These are phyloP conservation scores for Onthophagus sagittarius DNA, from an alignment of 2,888 invertebrate genomes.

Conservation along the genomic window DNA sequence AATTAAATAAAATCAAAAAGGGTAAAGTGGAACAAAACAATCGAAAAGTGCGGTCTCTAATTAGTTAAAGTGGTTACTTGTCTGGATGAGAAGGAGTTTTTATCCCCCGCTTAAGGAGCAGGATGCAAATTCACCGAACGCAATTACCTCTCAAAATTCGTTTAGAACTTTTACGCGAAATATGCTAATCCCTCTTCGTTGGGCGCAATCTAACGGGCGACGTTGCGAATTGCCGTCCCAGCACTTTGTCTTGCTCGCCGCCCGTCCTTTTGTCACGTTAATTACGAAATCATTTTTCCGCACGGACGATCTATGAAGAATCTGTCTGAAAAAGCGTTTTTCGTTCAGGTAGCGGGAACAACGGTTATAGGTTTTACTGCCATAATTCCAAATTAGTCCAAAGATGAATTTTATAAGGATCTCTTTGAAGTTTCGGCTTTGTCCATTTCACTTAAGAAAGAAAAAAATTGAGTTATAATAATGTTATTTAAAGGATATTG, in stretches of 20 bases:
- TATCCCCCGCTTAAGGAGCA: slow-evolving; percentile 12
- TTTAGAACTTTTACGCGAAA: slow-evolving; percentile 11
- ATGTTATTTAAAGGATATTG: too few species aligned
- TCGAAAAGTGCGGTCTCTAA: background rate
- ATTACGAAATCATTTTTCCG: slow-evolving; percentile 4
- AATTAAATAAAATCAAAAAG: background rate
- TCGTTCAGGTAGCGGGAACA: background rate
- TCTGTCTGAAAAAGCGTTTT: background rate
- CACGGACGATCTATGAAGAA: background rate
- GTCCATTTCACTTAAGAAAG: too few species aligned
- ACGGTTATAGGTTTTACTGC: too few species aligned
- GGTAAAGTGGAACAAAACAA: background rate
- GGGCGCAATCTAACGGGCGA: background rate
- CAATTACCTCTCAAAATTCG: slow-evolving; percentile 12
- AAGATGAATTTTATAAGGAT: too few species aligned
- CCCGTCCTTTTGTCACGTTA: slow-evolving; percentile 7
- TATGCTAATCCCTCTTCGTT: slow-evolving; percentile 11
- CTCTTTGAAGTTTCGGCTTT: too few species aligned
- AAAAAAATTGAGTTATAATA: too few species aligned
- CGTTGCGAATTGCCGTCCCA: background rate
- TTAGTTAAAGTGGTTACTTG: background rate
- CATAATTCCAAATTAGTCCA: too few species aligned
- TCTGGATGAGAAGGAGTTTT: background rate
- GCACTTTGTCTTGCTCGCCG: background rate
- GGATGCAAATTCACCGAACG: slow-evolving; percentile 6